These are phyloP conservation scores for Urocitellus parryii DNA, from an alignment of 2,113 vertebrate species.

Conservation along the genomic window DNA sequence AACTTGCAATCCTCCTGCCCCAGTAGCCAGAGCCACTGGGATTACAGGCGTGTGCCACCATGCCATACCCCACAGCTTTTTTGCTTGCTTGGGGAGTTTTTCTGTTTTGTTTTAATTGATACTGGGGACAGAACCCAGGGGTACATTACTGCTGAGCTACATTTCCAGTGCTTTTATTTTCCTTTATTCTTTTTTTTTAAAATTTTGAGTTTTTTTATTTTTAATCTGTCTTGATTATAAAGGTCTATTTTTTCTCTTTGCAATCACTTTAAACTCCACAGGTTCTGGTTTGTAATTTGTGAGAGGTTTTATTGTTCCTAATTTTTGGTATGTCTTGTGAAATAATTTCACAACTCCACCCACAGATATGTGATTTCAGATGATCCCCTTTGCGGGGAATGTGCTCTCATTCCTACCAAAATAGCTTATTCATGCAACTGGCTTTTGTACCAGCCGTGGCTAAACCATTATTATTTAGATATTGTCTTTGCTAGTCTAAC, in stretches of 20 bases:
- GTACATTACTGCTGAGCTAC: not conserved
- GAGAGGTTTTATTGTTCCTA: not conserved
- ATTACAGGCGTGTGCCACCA: too few relatives aligned
- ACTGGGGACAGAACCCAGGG: not conserved
- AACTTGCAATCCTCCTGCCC: too few relatives aligned
- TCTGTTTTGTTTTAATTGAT: not conserved
- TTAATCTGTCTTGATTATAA: not conserved
- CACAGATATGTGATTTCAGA: not conserved
- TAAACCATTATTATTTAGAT: not conserved
- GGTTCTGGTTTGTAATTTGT: not conserved
- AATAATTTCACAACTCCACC: not conserved
- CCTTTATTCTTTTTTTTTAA: not conserved
- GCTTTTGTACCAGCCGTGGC: too few relatives aligned
- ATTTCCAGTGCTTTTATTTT: not conserved
- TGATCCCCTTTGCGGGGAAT: not conserved
- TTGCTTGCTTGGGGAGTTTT: not conserved
- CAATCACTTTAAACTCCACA: not conserved
- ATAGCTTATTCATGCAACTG: not conserved
- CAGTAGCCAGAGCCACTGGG: too few relatives aligned
- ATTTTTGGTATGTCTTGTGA: not conserved
- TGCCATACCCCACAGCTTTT: not conserved
- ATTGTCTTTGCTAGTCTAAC: not conserved
- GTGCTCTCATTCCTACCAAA: too few relatives aligned
- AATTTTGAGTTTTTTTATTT: too few relatives aligned
- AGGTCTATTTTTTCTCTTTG: not conserved